Percentiles rank a stretch among this genome's conserved stretches.
phyloP scores from a whole-genome alignment of 2,888 invertebrate species.

The Nymphalis c-album region DNA sequence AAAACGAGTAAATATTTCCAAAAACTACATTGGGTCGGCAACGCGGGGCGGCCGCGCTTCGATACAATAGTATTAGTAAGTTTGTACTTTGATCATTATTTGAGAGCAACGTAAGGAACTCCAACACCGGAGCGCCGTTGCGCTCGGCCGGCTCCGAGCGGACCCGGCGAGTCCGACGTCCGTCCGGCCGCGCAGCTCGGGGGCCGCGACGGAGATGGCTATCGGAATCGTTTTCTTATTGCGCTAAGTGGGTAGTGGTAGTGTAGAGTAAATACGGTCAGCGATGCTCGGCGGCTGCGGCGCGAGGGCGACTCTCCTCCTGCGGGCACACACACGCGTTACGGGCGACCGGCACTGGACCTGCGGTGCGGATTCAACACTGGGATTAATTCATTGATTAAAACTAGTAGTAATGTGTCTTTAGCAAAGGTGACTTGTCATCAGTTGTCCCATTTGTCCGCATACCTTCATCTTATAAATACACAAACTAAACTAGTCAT shows the following conservation, averaged over 20 bases:
- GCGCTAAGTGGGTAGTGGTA: conserved; percentile 25
- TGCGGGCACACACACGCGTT: conserved; percentile 1
- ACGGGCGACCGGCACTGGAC: neutral
- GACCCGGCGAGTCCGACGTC: neutral
- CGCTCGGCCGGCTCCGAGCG: conserved; percentile 28
- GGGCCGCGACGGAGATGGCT: conserved; percentile 13
- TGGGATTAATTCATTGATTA: no score
- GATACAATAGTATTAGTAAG: conserved; percentile 43
- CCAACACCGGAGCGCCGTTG: conserved; percentile 42
- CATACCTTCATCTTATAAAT: no score
- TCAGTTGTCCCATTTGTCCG: no score
- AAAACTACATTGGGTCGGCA: conserved; percentile 51
- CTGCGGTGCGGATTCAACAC: no score
- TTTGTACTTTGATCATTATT: conserved; percentile 61
- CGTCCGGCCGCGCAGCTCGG: neutral
- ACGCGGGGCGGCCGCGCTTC: conserved; percentile 35
- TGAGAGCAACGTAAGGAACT: conserved; percentile 50
- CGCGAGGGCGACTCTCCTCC: conserved; percentile 22
- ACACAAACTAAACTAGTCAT: no score
- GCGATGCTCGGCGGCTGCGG: conserved; percentile 19
- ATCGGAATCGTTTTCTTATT: conserved; percentile 16
- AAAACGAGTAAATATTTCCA: conserved; percentile 66
- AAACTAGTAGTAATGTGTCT: no score
- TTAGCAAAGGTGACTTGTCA: no score
- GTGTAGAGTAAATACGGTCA: conserved; percentile 26